Evolutionary conservation across 2,888 invertebrate species (phyloP).

Genomic region (Lacanobia wlatinum): DNA sequence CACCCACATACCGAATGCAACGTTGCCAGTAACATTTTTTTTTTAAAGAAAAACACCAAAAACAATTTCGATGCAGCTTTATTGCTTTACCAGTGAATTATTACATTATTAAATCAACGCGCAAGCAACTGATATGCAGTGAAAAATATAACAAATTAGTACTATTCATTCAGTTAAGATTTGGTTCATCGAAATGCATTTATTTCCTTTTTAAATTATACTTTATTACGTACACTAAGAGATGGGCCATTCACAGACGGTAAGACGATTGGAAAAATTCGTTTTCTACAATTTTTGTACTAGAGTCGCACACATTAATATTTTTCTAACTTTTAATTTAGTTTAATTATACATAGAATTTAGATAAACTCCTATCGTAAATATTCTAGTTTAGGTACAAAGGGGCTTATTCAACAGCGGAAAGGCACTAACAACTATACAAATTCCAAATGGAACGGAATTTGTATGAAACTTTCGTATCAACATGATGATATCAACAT

Average conservation of each 20-base stretch:
- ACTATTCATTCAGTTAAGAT: constrained; percentile 68
- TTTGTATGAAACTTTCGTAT: background rate
- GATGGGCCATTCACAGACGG: constrained; percentile 36
- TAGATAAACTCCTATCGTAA: background rate
- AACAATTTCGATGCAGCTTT: constrained; percentile 59
- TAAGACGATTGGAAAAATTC: constrained; percentile 31
- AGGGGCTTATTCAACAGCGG: background rate
- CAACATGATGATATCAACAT: background rate
- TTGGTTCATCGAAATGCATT: constrained; percentile 78
- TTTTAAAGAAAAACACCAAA: background rate
- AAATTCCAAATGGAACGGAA: background rate
- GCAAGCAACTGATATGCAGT: constrained; percentile 58
- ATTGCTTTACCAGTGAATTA: constrained; percentile 39
- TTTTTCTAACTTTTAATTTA: background rate
- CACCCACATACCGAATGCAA: background rate
- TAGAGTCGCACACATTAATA: constrained; percentile 3
- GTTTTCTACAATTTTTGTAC: constrained; percentile 24
- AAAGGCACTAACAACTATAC: constrained; percentile 4
- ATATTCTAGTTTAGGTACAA: background rate
- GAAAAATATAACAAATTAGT: constrained; percentile 58
- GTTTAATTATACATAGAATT: background rate
- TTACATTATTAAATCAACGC: constrained; percentile 43
- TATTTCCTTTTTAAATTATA: constrained; percentile 67
- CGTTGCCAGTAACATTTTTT: constrained; percentile 5
- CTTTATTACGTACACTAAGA: constrained; percentile 64